Evolutionary conservation across 2,797 vertebrate species (phyloP).

Genomic region (Platyrinchus mystaceus): DNA sequence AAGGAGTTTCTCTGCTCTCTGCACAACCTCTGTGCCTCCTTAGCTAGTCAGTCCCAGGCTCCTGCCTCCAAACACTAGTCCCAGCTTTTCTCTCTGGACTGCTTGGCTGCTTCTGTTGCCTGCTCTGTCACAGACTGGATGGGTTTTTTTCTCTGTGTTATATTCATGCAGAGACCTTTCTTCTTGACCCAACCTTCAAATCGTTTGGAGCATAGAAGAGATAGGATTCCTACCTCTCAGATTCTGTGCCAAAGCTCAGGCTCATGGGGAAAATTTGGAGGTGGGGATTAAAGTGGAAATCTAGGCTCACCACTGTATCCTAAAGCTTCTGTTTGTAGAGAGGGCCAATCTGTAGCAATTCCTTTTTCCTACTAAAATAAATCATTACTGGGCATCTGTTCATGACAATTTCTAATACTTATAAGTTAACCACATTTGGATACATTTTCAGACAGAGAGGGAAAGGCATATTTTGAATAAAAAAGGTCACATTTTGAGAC

Average conservation of each 20-base stretch:
- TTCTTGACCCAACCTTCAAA: conserved; percentile 46
- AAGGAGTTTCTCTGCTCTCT: neutral
- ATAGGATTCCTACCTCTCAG: conserved; percentile 44
- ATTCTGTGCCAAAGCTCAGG: neutral
- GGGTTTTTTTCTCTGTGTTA: rapidly evolving
- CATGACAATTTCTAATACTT: neutral
- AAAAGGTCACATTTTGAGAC: conserved; percentile 35
- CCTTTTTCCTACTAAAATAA: conserved; percentile 1
- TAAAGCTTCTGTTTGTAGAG: neutral
- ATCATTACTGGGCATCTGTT: neutral
- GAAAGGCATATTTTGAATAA: neutral
- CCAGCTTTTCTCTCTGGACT: neutral
- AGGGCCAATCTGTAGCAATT: neutral
- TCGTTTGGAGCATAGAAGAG: neutral
- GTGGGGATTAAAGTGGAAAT: conserved; percentile 40
- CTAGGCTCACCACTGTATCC: neutral
- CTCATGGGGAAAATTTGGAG: neutral
- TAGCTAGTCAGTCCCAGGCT: conserved; percentile 16
- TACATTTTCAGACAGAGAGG: neutral
- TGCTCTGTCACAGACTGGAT: neutral
- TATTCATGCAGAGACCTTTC: neutral
- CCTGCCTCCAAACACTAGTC: neutral
- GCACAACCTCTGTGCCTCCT: conserved; percentile 16
- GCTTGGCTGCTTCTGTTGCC: neutral
- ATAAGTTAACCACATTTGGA: neutral